Evolutionary conservation across 1,140 invertebrate genomes (phyloP).

Genomic region (Brachionus paranguensis): DNA sequence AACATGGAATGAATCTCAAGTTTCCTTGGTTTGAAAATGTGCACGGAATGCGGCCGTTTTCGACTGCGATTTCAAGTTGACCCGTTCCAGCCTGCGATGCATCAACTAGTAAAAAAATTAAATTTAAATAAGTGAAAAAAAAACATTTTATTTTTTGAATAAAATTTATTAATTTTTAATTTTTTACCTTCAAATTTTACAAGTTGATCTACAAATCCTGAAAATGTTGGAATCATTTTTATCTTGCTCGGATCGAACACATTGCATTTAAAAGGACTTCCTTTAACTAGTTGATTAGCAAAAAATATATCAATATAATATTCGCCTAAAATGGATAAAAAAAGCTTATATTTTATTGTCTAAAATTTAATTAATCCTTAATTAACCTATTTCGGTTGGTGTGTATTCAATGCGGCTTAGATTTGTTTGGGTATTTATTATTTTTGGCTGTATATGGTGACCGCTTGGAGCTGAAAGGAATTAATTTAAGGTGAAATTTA

Average conservation of each 20-base stretch:
- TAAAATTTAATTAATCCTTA: constrained; percentile 18
- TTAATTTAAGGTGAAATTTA: background rate
- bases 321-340: background rate
- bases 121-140: no score
- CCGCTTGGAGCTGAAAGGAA: background rate
- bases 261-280: constrained; percentile 49
- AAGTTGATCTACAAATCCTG: constrained; percentile 53
- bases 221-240: constrained; percentile 48
- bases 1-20: constrained; percentile 47
- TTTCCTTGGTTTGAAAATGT: constrained; percentile 40
- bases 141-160: no score
- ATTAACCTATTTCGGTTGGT: constrained; percentile 28
- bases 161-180: background rate
- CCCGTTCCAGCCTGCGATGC: constrained; percentile 91
- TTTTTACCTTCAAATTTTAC: constrained; percentile 44
- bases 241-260: constrained; percentile 52
- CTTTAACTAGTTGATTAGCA: constrained; percentile 26
- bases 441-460: background rate
- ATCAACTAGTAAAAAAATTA: constrained; percentile 62
- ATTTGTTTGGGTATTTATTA: constrained; percentile 20
- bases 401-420: constrained; percentile 21
- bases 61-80: constrained; percentile 92
- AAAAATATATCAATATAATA: constrained; percentile 36
- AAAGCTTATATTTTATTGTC: background rate
- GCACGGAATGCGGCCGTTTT: constrained; percentile 81